phyloP scores from a whole-genome alignment of 1,140 invertebrate genomes.

The Streblospio benedicti region DNA sequence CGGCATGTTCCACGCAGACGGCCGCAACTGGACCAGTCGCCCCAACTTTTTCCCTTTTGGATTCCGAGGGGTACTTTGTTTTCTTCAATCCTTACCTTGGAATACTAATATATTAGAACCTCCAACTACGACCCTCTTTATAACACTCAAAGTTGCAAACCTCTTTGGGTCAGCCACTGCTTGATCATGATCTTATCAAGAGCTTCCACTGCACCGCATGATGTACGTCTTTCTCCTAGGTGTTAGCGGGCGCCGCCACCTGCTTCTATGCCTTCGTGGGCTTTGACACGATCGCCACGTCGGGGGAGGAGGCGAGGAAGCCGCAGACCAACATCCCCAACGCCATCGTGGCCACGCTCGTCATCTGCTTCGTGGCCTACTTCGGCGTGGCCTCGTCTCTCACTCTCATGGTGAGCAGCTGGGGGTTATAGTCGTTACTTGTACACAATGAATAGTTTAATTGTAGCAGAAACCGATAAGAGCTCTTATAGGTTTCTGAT shows the following conservation, averaged over 20 bases:
- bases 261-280: constrained; percentile 96
- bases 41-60: constrained; percentile 44
- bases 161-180: neutral
- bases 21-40: constrained; percentile 45
- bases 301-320: constrained; percentile 53
- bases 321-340: constrained; percentile 21
- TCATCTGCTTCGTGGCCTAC: constrained; percentile 22
- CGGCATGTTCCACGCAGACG: constrained; percentile 43
- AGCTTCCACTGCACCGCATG: neutral
- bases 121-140: neutral
- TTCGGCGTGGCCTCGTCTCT: constrained; percentile 18
- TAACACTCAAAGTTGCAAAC: neutral
- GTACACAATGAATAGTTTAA: too few species aligned
- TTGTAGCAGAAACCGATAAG: too few species aligned
- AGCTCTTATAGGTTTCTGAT: too few species aligned
- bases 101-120: constrained; percentile 19
- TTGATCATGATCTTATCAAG: neutral
- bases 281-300: constrained; percentile 92
- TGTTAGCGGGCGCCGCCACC: constrained; percentile 74
- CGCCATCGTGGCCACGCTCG: constrained; percentile 20
- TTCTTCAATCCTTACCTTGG: constrained; percentile 4
- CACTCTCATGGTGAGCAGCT: constrained; percentile 22
- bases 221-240: constrained; percentile 10
- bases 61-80: constrained; percentile 33
- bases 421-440: too few species aligned